Base-by-base conservation (phyloP, 2,888 invertebrate species). In the Dryobotodes eremita region DNA sequence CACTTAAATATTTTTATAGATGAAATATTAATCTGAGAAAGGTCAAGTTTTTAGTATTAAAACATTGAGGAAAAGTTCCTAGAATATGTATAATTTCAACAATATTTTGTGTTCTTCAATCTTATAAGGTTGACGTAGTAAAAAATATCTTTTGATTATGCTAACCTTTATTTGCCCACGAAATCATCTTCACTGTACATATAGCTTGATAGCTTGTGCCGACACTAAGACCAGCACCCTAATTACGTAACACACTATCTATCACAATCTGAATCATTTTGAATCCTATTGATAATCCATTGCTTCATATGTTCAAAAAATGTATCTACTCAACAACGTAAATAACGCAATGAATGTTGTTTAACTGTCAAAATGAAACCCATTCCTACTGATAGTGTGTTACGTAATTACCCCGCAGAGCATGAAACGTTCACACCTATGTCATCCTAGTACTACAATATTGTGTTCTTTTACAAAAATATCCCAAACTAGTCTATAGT, bases 401-500 rank as follows among this genome's bases (percentile, higher is more conserved):
- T n/a, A n/a, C n/a, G n/a, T n/a, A n/a, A n/a, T n/a, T n/a, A n/a
- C n/a, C n/a, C n/a, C n/a, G n/a, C n/a, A n/a, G 1, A 42, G 10
- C 3, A 42, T 48, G 11, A 48, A 46, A 36, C 15, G 1, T 66
- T 66, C 3, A n/a, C 36, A n/a, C 1, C 13, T 36, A 36, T 36
- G 46, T 36, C n/a, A 66, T 23, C 13, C 55, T 61, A 71, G 42
- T 77, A 77, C 36, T 26, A 17, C 8, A 42, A 31, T 50, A 53
- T n/a, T 65, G 31, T 31, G 26, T 66, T 65, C 5, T 53, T 23
- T 65, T 36, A 62, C 50, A n/a, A 59, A 76, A 42, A 69, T 48
- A 48, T 68, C 76, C 23, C 42, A 50, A 70, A 62, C 46, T 57
- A 42, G 36, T 31, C n/a, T 31, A 36, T 69, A 76, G 26, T 57